Conservation (phyloP, 2,888 invertebrate species). For the Euzophera pinguis region DNA sequence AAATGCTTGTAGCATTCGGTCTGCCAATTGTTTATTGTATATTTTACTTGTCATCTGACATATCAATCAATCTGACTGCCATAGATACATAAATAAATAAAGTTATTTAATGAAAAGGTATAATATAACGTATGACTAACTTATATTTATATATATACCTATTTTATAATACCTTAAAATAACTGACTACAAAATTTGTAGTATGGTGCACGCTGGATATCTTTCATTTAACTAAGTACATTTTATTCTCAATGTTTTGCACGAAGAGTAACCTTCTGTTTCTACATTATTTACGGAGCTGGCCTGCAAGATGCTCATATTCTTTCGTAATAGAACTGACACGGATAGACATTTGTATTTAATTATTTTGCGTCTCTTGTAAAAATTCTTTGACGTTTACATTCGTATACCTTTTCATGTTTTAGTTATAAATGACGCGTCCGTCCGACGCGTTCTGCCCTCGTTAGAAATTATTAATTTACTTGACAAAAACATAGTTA, state of each 20-base stretch:
- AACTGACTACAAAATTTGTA: too few relatives aligned
- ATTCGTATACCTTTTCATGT: slow-evolving; percentile 39
- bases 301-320: slow-evolving; percentile 24
- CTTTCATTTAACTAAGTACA: too few relatives aligned
- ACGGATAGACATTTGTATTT: slow-evolving; percentile 52
- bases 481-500: slow-evolving; percentile 5
- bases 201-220: too few relatives aligned
- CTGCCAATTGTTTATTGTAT: too few relatives aligned
- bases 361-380: slow-evolving; percentile 50
- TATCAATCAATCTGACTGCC: too few relatives aligned
- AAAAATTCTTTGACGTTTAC: slow-evolving; percentile 54
- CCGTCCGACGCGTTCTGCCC: slow-evolving; percentile 24
- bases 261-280: slow-evolving; percentile 31
- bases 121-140: too few relatives aligned
- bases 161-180: too few relatives aligned
- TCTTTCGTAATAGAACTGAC: slow-evolving; percentile 46
- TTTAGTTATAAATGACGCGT: slow-evolving; percentile 45
- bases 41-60: too few relatives aligned
- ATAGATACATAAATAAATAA: too few relatives aligned
- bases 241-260: not conserved
- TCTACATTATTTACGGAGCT: not conserved
- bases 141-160: too few relatives aligned
- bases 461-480: slow-evolving; percentile 17
- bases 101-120: too few relatives aligned
- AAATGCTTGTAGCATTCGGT: too few relatives aligned